Base-by-base conservation (phyloP, 2,888 invertebrate genomes). In the Lepidochitona cinerea region DNA sequence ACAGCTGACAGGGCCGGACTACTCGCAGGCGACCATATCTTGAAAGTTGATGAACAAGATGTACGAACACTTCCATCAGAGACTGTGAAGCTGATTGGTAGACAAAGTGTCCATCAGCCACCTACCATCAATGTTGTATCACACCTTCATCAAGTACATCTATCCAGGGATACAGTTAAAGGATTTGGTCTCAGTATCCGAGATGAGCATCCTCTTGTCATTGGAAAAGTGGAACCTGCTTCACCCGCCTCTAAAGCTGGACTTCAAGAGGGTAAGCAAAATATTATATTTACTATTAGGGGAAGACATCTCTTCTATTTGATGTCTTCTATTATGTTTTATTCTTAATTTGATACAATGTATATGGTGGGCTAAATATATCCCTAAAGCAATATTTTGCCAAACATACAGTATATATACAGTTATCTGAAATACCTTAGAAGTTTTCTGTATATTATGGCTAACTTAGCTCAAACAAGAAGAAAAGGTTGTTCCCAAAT, bases 71-170 rank as follows among this genome's bases (percentile, higher is more conserved):
- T 88, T 83, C 85, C 89, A 0, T 79, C 84, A 1, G 85, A 88
- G 7, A 82, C 84, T 37, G 69, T 90, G 35, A 83, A 81, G 54
- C 81, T 80, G 5, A 76, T 88, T 32, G 89, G 88, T 9, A 83
- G 81, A 52, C 78, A 82, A 68, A 83, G 83, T 36, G 49, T 78
- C 0, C 75, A 79, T n/a, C 80, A 80, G 37, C 87, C 89, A 0
- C 89, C 90, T 0, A 83, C 84, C 9, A 73, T 90, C 1, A 86
- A 88, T n/a, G 89, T 90, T 5, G 87, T 87, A 12, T 84, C 89
- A 0, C 79, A 87, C 26, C 74, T 88, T 6, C 82, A 86, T 36
- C 79, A 83, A 33, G 78, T 87, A 29, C 81, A 87, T 54, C 72
- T 89, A 14, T 74, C 77, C 3, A 84, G 85, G 4, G 82, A 81